These are phyloP conservation scores for Bubo bubo DNA, from an alignment of 2,113 vertebrate species.

Conservation along the genomic window DNA sequence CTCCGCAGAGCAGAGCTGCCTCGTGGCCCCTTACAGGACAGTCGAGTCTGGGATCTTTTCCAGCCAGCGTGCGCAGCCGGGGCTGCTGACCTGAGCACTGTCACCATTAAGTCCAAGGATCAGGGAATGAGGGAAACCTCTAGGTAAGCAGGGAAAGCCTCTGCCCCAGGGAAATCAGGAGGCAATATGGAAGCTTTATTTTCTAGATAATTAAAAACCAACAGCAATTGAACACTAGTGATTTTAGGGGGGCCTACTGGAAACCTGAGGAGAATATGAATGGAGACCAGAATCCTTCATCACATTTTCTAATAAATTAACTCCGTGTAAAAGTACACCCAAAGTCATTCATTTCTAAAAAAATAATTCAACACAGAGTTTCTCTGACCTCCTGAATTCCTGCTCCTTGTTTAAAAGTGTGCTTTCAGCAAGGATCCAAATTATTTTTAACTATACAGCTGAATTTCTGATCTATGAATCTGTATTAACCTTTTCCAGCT, in stretches of 20 bases:
- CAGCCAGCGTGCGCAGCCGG: neutral
- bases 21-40: rapidly evolving
- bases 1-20: neutral
- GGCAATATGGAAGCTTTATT: neutral
- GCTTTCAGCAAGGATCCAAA: neutral
- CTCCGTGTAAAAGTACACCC: neutral
- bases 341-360: neutral
- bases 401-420: neutral
- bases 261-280: neutral
- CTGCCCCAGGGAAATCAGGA: neutral
- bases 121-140: neutral
- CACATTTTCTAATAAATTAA: neutral
- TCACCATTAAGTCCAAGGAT: neutral
- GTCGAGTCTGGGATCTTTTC: neutral
- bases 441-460: neutral
- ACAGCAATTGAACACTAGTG: neutral
- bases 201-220: neutral
- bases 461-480: neutral
- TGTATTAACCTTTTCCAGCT: neutral
- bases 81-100: neutral
- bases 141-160: neutral
- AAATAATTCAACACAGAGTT: neutral
- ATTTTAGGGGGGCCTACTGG: neutral
- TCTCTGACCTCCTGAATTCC: neutral
- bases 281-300: neutral